Conservation (phyloP, 2,888 invertebrate species). For the Tolmerus cingulatus region DNA sequence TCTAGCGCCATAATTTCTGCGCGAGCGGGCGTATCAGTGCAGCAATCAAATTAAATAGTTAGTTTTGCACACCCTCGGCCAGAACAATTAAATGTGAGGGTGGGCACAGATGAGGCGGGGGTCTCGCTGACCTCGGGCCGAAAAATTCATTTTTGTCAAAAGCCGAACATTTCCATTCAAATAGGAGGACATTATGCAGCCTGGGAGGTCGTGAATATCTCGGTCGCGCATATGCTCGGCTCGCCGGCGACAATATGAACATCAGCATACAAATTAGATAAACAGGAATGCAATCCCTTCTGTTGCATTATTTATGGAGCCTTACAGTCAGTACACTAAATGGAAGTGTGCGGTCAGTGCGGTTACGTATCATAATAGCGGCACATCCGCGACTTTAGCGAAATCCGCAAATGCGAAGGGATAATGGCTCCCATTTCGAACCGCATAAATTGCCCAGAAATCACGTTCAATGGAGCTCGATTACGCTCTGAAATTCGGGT, state of each 20-base stretch:
- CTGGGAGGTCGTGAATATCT: background rate
- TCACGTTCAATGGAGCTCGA: background rate
- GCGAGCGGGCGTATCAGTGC: background rate
- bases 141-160: background rate
- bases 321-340: background rate
- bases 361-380: background rate
- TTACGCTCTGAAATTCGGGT: background rate
- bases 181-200: background rate
- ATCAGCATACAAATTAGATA: slow-evolving; percentile 16
- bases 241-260: slow-evolving; percentile 1
- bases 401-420: background rate
- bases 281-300: slow-evolving; percentile 3
- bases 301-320: slow-evolving; percentile 12
- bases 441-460: background rate
- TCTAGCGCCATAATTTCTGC: background rate
- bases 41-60: background rate
- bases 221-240: background rate
- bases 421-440: background rate
- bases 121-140: background rate
- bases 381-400: background rate
- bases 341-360: background rate
- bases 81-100: background rate
- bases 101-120: too few species aligned
- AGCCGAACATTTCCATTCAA: background rate
- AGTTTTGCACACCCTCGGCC: background rate